Conservation (phyloP, 2,888 invertebrate species). For the Bellardia bayeri region DNA sequence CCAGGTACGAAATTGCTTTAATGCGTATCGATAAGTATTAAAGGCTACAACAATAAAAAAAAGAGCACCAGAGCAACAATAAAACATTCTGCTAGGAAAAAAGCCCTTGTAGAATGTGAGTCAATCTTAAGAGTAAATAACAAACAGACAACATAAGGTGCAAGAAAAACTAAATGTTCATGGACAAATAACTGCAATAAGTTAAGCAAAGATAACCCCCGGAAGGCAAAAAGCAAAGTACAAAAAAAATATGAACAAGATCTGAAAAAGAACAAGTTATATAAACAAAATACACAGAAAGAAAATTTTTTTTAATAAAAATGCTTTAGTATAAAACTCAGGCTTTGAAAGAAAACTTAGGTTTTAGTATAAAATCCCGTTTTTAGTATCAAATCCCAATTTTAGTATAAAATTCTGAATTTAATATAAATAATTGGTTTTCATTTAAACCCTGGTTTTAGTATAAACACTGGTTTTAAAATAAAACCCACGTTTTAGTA, state of each 20-base stretch:
- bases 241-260: background rate
- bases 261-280: background rate
- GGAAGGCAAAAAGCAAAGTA: constrained; percentile 49
- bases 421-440: too few species aligned
- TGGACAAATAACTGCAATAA: constrained; percentile 72
- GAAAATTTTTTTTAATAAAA: background rate
- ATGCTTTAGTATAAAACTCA: too few species aligned
- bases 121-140: constrained; percentile 64
- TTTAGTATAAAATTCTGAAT: too few species aligned
- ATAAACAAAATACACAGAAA: constrained; percentile 38
- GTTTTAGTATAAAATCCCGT: too few species aligned
- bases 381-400: too few species aligned
- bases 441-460: too few species aligned
- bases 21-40: constrained; percentile 61
- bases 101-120: constrained; percentile 18
- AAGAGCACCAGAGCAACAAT: constrained; percentile 18
- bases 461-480: too few species aligned
- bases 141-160: constrained; percentile 66
- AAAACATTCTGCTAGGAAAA: constrained; percentile 19
- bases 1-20: constrained; percentile 42
- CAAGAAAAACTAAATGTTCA: constrained; percentile 68
- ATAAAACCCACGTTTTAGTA: too few species aligned
- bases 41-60: constrained; percentile 22
- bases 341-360: too few species aligned
- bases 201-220: constrained; percentile 69